These are phyloP conservation scores for Myrmecobius fasciatus DNA, from an alignment of 2,113 vertebrate species.

Conservation along the genomic window DNA sequence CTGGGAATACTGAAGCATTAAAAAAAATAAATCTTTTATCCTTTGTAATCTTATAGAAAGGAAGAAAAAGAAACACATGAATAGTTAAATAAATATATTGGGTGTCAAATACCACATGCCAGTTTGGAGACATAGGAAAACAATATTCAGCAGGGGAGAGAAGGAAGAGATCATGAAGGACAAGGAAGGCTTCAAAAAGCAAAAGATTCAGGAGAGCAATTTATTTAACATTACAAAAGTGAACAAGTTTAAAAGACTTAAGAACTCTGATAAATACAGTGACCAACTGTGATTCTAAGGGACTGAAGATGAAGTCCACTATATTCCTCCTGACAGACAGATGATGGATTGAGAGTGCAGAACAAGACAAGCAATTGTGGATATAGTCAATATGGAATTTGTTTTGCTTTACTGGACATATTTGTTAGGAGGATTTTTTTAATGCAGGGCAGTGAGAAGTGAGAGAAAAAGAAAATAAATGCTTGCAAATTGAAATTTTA, in stretches of 20 bases:
- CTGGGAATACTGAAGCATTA: not conserved
- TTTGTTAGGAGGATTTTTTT: not conserved
- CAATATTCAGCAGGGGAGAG: not conserved
- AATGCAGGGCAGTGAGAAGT: not conserved
- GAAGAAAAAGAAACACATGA: not conserved
- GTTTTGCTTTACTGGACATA: not conserved
- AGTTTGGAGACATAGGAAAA: not conserved
- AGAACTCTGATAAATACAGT: not conserved
- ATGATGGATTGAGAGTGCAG: not conserved
- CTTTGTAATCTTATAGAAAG: not conserved
- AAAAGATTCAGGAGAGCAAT: not conserved
- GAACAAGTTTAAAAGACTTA: not conserved
- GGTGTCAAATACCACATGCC: not conserved
- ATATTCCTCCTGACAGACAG: not conserved
- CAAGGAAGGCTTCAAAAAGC: not conserved
- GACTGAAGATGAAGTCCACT: not conserved
- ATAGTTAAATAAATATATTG: not conserved
- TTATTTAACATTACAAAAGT: not conserved
- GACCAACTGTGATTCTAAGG: not conserved
- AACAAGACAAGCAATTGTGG: not conserved
- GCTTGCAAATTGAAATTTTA: not conserved
- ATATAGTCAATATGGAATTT: not conserved
- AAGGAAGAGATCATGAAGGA: not conserved
- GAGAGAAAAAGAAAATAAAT: not conserved
- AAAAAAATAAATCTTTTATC: not conserved